phyloP scores from a whole-genome alignment of 2,888 invertebrate species.

The Oscheius sp. region DNA sequence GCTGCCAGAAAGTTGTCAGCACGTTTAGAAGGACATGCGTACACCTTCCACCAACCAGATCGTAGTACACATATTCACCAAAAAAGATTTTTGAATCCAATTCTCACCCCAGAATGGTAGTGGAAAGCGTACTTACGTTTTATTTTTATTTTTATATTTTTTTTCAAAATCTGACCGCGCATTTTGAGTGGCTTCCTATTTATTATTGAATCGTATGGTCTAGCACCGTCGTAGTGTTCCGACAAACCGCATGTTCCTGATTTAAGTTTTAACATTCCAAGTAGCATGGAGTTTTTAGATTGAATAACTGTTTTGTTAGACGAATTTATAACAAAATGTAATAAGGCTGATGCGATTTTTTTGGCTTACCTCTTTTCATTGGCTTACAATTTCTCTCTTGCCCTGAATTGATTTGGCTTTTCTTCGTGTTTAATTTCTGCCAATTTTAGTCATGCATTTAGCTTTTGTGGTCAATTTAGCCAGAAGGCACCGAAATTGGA shows the following conservation, averaged over 20 bases:
- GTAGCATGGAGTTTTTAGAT: background rate
- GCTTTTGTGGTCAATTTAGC: constrained; percentile 12
- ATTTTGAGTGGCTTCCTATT: constrained; percentile 28
- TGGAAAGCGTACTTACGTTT: constrained; percentile 19
- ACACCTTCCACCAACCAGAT: constrained; percentile 14
- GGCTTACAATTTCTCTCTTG: background rate
- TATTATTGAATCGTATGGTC: constrained; percentile 11
- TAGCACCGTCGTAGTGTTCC: constrained; percentile 9
- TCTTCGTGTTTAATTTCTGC: background rate
- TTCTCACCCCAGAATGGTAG: constrained; percentile 7
- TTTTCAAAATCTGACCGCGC: constrained; percentile 27
- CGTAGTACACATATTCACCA: constrained; percentile 8
- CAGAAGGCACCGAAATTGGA: background rate
- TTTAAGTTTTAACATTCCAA: background rate
- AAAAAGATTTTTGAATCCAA: too few species aligned
- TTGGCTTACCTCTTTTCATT: constrained; percentile 7
- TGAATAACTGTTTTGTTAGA: background rate
- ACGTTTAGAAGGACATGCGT: constrained; percentile 4
- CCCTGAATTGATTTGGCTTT: constrained; percentile 5
- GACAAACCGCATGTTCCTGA: background rate
- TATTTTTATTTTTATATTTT: constrained; percentile 7
- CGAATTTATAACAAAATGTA: background rate
- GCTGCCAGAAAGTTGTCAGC: constrained; percentile 1
- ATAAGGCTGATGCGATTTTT: constrained; percentile 9
- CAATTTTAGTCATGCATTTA: constrained; percentile 20